phyloP scores from a whole-genome alignment of 2,888 invertebrate genomes.

The Eupelmus urozonus region DNA sequence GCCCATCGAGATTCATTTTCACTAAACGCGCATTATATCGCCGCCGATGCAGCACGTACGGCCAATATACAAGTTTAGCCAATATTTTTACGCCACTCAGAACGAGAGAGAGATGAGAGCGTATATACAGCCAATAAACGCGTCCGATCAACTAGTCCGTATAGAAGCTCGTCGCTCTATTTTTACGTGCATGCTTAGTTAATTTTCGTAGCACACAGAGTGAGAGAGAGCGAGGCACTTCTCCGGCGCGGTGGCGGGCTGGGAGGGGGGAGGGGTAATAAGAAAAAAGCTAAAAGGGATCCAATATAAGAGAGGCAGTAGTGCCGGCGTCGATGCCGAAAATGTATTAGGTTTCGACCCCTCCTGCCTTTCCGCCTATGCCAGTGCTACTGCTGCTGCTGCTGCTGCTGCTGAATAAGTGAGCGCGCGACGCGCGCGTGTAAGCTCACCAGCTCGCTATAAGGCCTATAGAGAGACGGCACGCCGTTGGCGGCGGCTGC shows the following conservation, averaged over 20 bases:
- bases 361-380: no score
- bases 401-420: conserved; percentile 45
- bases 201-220: conserved; percentile 24
- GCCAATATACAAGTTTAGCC: no score
- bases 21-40: no score
- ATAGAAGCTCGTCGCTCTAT: conserved; percentile 24
- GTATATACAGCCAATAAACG: conserved; percentile 37
- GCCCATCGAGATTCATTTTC: no score
- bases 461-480: no score
- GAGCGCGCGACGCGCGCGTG: no score
- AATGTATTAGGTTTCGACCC: conserved; percentile 45
- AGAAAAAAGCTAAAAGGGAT: conserved; percentile 47
- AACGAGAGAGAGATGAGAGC: no score
- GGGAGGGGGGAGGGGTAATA: conserved; percentile 4
- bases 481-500: no score
- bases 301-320: conserved; percentile 5
- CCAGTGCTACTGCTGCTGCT: background rate
- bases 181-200: conserved; percentile 40
- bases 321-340: background rate
- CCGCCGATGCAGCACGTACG: no score
- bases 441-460: no score
- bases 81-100: no score
- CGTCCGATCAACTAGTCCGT: conserved; percentile 37
- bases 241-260: no score
- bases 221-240: background rate